These are phyloP conservation scores for Synergus gifuensis DNA, from an alignment of 2,888 invertebrate genomes.

Conservation along the genomic window DNA sequence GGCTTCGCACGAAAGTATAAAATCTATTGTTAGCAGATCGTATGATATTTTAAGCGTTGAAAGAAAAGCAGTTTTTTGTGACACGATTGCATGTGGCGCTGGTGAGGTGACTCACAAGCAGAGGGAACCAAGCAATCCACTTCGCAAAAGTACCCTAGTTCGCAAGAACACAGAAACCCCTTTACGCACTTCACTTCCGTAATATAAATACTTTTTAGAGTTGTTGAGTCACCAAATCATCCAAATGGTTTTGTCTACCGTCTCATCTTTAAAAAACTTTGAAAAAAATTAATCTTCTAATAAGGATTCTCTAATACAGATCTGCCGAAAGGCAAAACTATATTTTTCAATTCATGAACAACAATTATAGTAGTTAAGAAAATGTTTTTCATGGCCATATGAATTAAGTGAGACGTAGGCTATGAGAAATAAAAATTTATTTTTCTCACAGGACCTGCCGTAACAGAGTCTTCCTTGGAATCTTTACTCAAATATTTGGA, in stretches of 20 bases:
- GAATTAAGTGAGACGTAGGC: no score
- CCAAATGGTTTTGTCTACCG: background rate
- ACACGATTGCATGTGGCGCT: slow-evolving; percentile 33
- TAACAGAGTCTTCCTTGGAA: no score
- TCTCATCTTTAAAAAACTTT: background rate
- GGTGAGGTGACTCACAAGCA: slow-evolving; percentile 32
- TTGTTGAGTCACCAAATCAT: slow-evolving; percentile 23
- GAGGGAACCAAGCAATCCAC: slow-evolving; percentile 38
- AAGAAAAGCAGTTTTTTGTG: slow-evolving; percentile 22
- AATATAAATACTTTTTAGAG: slow-evolving; percentile 28
- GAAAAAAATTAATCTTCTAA: background rate
- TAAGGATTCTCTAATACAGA: no score
- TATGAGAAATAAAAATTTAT: no score
- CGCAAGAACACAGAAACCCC: slow-evolving; percentile 35
- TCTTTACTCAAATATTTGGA: background rate
- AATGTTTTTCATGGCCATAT: no score
- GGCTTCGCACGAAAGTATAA: background rate
- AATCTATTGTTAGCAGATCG: background rate
- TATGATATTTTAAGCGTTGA: background rate
- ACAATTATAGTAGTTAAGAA: no score
- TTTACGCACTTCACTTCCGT: slow-evolving; percentile 21
- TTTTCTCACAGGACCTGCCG: background rate
- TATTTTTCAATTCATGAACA: no score
- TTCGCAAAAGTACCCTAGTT: slow-evolving; percentile 40
- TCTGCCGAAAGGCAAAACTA: no score